Base-by-base conservation (phyloP, 2,888 invertebrate genomes). In the Tuta absoluta region DNA sequence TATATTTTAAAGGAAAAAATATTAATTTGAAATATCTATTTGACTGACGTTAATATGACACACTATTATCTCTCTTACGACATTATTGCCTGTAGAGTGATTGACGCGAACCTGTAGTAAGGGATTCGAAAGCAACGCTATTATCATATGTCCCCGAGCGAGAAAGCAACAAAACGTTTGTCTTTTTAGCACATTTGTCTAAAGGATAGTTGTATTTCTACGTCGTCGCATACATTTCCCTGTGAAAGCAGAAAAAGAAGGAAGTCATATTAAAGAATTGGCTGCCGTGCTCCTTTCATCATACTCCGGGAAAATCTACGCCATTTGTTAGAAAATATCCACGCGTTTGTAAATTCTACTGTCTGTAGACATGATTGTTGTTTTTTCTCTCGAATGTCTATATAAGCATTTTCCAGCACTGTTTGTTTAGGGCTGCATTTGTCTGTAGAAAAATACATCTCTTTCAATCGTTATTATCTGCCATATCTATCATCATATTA, bases 161-260 rank as follows among this genome's bases (percentile, higher is more conserved):
- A 68, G 71, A 71, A 72, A 81, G 79, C 82, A 84, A 85, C 87
- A 84, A 83, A 87, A 81, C 89, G 89, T 91, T 91, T 86, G 89
- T 91, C 90, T 90, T 91, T 90, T 90, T 90, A 89, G 86, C 90
- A 85, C 90, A 91, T 91, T 91, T 90, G 86, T 91, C 83, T 86
- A 84, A 87, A 78, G 78, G 83, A 85, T 86, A 84, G 82, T 86
- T 85, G 85, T 88, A 85, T 88, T 87, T 88, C 85, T 85, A 81
- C 80, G 84, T 81, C 76, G 70, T 76, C 81, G 80, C 80, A 78
- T 81, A 80, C 82, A 85, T 86, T 85, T 84, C 76, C 77, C 74
- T 78, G 74, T 72, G 77, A 71, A 75, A 76, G 80, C 72, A 75
- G 73, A 78, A 82, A 81, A 80, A 78, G 73, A 72, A 72, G 63